Evolutionary conservation across 2,888 invertebrate species (phyloP).

Genomic region (Lucinisca nassula): DNA sequence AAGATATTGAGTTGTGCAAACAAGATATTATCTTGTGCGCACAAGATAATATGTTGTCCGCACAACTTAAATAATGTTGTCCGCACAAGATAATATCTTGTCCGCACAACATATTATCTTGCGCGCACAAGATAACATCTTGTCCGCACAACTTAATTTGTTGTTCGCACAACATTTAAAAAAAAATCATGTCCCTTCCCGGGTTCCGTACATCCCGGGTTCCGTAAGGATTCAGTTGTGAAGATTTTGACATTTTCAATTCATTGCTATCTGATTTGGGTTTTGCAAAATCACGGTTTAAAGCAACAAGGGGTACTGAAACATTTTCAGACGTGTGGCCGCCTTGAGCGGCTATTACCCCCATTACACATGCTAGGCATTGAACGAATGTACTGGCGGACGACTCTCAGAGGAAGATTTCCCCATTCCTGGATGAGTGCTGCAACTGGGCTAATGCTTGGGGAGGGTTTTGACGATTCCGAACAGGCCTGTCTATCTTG

Average conservation of each 20-base stretch:
- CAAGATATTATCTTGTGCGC: too few relatives aligned
- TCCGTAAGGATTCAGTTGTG: background rate
- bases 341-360: background rate
- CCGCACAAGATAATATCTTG: too few relatives aligned
- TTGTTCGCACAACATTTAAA: too few relatives aligned
- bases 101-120: too few relatives aligned
- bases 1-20: too few relatives aligned
- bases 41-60: too few relatives aligned
- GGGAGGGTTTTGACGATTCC: background rate
- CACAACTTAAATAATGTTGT: too few relatives aligned
- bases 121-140: too few relatives aligned
- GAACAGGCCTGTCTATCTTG: background rate
- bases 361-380: background rate
- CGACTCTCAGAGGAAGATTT: background rate
- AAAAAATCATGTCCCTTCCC: too few relatives aligned
- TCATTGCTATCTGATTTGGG: background rate
- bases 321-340: background rate
- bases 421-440: background rate
- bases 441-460: background rate
- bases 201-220: too few relatives aligned
- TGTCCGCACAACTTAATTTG: too few relatives aligned
- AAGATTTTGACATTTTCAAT: background rate
- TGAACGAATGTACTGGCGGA: background rate
- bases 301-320: background rate
- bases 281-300: background rate